These are phyloP conservation scores for Oedothorax gibbosus DNA, from an alignment of 1,140 invertebrate species.

Conservation along the genomic window DNA sequence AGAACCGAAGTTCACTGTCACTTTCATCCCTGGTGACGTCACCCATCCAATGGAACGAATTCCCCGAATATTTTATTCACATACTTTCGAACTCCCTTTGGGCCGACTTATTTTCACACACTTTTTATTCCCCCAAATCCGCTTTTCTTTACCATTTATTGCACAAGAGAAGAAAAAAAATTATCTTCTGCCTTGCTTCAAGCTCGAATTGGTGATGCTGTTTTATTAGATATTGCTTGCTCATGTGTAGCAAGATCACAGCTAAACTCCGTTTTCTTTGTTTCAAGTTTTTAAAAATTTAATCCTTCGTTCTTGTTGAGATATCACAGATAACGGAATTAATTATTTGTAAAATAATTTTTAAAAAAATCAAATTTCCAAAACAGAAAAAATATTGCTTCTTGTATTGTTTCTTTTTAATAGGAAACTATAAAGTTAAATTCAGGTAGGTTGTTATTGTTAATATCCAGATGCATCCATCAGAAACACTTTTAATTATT, in stretches of 20 bases:
- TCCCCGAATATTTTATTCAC: slow-evolving; percentile 42
- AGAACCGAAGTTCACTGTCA: slow-evolving; percentile 96
- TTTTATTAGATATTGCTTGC: neutral
- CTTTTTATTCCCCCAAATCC: neutral
- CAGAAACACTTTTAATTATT: neutral
- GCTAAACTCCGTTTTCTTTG: neutral
- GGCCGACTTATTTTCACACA: neutral
- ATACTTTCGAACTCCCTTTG: slow-evolving; percentile 20
- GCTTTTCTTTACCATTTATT: slow-evolving; percentile 9
- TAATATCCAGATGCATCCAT: neutral
- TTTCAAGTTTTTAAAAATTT: neutral
- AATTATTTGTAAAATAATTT: neutral
- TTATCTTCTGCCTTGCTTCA: slow-evolving; percentile 12
- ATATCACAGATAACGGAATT: neutral
- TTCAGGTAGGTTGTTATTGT: neutral
- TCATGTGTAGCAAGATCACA: slow-evolving; percentile 7
- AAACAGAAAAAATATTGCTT: neutral
- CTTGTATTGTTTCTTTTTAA: too few species aligned
- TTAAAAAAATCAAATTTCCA: neutral
- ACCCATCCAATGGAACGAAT: slow-evolving; percentile 27
- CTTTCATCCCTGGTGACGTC: slow-evolving; percentile 82
- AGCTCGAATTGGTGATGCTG: slow-evolving; percentile 45
- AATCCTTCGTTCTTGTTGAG: neutral
- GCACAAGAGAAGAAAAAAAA: slow-evolving; percentile 2
- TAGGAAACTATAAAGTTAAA: too few species aligned